phyloP scores from a whole-genome alignment of 2,113 vertebrate species.

The Fregetta grallaria region DNA sequence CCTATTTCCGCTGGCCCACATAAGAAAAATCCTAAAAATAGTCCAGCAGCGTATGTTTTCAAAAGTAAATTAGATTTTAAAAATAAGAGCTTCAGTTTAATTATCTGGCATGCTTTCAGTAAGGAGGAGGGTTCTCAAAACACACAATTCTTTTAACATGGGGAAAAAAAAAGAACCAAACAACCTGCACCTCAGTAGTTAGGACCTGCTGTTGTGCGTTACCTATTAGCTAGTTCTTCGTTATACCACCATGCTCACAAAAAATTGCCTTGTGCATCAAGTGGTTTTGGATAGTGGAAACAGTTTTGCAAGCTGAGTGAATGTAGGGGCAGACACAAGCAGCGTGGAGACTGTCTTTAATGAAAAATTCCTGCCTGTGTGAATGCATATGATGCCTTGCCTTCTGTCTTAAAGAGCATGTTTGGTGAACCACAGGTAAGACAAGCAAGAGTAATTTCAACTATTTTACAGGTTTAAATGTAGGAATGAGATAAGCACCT shows the following conservation, averaged over 20 bases:
- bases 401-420: neutral
- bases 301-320: neutral
- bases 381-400: neutral
- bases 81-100: constrained; percentile 42
- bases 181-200: rapidly evolving
- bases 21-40: constrained; percentile 44
- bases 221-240: neutral
- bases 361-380: neutral
- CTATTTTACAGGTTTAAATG: neutral
- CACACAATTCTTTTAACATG: neutral
- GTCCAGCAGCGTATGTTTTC: neutral
- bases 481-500: neutral
- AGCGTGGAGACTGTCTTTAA: neutral
- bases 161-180: neutral
- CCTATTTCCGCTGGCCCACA: constrained; percentile 36
- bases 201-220: neutral
- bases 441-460: neutral
- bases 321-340: neutral
- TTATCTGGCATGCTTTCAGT: constrained; percentile 8
- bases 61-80: constrained; percentile 51
- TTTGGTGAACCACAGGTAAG: neutral
- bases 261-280: neutral
- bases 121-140: neutral
- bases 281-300: neutral
- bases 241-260: neutral